phyloP scores from a whole-genome alignment of 2,888 invertebrate species.

The Acrobeloides nanus region DNA sequence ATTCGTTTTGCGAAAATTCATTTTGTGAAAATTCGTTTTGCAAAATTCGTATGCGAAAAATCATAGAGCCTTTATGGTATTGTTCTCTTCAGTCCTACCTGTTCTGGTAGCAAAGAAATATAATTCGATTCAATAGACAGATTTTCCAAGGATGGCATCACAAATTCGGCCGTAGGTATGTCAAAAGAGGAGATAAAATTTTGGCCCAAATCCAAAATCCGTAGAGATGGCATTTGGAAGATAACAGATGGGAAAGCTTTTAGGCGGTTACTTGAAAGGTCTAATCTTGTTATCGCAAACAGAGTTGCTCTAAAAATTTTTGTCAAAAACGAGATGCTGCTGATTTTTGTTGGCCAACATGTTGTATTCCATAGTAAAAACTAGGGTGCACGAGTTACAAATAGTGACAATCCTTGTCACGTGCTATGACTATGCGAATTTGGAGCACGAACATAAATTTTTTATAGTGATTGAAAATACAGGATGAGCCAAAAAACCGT shows the following conservation, averaged over 20 bases:
- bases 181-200: conserved; percentile 21
- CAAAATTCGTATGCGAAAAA: too few relatives aligned
- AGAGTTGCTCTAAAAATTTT: conserved; percentile 59
- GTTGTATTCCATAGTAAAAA: neutral
- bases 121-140: conserved; percentile 82
- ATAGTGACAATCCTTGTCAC: too few relatives aligned
- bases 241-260: conserved; percentile 71
- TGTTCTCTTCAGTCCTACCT: conserved; percentile 53
- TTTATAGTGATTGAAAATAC: too few relatives aligned
- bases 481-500: too few relatives aligned
- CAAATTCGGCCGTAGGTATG: conserved; percentile 13
- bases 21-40: too few relatives aligned
- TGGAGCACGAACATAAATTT: too few relatives aligned
- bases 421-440: too few relatives aligned
- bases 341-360: neutral
- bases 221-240: conserved; percentile 74
- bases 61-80: too few relatives aligned
- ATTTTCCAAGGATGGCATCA: conserved; percentile 59
- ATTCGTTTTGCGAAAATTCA: too few relatives aligned
- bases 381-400: too few relatives aligned
- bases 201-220: conserved; percentile 65
- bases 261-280: conserved; percentile 81
- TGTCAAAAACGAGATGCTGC: neutral
- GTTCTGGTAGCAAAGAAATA: conserved; percentile 72
- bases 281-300: conserved; percentile 84